These are phyloP conservation scores for Pseudomyrmex cubaensis DNA, from an alignment of 1,140 invertebrate species.

Conservation along the genomic window DNA sequence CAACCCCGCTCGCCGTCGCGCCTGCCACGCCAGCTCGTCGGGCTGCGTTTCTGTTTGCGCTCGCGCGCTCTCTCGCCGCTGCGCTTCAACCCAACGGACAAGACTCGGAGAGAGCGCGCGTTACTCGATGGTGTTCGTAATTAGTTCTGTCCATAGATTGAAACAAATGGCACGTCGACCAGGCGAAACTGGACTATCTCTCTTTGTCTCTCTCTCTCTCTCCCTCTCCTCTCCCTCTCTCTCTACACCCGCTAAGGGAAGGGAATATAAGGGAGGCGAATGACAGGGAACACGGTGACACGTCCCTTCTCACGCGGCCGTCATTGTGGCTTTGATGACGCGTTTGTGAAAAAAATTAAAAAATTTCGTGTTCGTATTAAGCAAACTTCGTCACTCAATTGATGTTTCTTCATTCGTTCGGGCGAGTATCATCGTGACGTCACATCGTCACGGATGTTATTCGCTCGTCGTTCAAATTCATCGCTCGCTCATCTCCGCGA, in stretches of 20 bases:
- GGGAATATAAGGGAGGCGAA: constrained; percentile 41
- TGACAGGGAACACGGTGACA: constrained; percentile 70
- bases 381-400: background rate
- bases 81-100: constrained; percentile 44
- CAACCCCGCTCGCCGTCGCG: constrained; percentile 63
- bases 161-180: constrained; percentile 79
- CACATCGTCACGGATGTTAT: background rate
- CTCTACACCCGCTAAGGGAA: constrained; percentile 16
- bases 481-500: background rate
- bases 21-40: constrained; percentile 14
- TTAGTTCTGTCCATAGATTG: constrained; percentile 82
- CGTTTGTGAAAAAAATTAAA: too few species aligned
- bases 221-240: background rate
- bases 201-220: too few species aligned
- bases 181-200: constrained; percentile 53
- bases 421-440: background rate
- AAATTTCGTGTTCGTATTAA: too few species aligned
- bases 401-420: background rate
- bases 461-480: constrained; percentile 39
- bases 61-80: background rate
- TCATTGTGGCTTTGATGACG: constrained; percentile 37
- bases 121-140: constrained; percentile 78
- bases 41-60: constrained; percentile 27
- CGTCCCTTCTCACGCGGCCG: constrained; percentile 76
- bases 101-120: constrained; percentile 57